These are phyloP conservation scores for Conomelus anceps DNA, from an alignment of 2,888 invertebrate species.

Conservation along the genomic window DNA sequence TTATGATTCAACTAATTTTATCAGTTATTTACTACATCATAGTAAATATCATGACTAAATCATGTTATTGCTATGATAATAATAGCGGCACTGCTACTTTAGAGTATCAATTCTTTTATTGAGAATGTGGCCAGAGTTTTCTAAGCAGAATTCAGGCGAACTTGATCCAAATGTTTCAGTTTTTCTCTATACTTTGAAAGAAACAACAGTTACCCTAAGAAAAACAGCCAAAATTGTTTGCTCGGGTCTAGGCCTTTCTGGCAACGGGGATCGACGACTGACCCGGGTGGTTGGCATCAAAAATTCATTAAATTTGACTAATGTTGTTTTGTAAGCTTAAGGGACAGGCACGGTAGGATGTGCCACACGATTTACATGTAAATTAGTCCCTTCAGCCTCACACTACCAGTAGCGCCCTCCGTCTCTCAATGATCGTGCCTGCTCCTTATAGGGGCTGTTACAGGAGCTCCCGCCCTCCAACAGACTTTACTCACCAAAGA, in stretches of 20 bases:
- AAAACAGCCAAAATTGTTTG: background rate
- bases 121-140: background rate
- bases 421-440: background rate
- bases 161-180: background rate
- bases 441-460: background rate
- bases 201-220: background rate
- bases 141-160: background rate
- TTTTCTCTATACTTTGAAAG: background rate
- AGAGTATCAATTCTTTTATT: background rate
- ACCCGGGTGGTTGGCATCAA: constrained; percentile 3
- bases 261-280: background rate
- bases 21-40: too few species aligned
- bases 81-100: background rate
- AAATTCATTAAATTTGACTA: constrained; percentile 14
- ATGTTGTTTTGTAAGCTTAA: constrained; percentile 14
- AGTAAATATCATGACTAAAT: too few species aligned
- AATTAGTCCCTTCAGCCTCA: constrained; percentile 4
- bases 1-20: too few species aligned
- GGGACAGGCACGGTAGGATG: background rate
- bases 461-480: background rate
- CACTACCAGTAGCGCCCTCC: background rate
- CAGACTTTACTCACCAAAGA: background rate
- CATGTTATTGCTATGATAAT: background rate
- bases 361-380: constrained; percentile 10
- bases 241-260: background rate